phyloP scores from a whole-genome alignment of 2,113 vertebrate species.

The Cyanoliseus patagonus region DNA sequence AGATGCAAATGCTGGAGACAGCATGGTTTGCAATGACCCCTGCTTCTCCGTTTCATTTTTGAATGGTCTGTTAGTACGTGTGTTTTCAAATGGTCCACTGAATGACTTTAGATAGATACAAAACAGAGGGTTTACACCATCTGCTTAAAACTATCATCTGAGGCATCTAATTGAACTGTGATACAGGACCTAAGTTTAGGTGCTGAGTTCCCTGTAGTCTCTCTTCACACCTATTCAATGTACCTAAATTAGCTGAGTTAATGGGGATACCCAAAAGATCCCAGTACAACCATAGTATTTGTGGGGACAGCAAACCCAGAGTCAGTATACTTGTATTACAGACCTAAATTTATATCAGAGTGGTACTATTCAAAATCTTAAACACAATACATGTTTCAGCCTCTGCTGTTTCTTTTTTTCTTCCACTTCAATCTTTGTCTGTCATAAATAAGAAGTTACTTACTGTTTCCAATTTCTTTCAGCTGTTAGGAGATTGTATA shows the following conservation, averaged over 20 bases:
- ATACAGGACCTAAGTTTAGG: neutral
- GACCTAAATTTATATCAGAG: neutral
- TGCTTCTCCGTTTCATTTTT: neutral
- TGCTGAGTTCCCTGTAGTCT: neutral
- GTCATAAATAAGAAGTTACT: slow-evolving; percentile 52
- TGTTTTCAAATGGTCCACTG: neutral
- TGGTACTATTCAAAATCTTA: neutral
- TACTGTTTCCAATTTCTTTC: slow-evolving; percentile 43
- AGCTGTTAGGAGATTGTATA: slow-evolving; percentile 45
- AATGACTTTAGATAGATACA: neutral
- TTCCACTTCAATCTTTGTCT: slow-evolving; percentile 10
- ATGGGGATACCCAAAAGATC: neutral
- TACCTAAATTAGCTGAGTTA: neutral
- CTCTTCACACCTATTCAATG: neutral
- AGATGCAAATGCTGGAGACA: slow-evolving; percentile 47
- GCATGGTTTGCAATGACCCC: slow-evolving; percentile 11
- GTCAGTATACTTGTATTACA: neutral
- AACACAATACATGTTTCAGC: neutral
- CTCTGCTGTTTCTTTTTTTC: neutral
- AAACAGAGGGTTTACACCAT: neutral
- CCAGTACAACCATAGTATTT: neutral
- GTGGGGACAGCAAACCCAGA: neutral
- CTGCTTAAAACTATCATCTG: neutral
- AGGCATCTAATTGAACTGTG: neutral
- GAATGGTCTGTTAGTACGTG: neutral